Evolutionary conservation across 2,797 vertebrate species (phyloP).

Genomic region (Myiotriccus ornatus): DNA sequence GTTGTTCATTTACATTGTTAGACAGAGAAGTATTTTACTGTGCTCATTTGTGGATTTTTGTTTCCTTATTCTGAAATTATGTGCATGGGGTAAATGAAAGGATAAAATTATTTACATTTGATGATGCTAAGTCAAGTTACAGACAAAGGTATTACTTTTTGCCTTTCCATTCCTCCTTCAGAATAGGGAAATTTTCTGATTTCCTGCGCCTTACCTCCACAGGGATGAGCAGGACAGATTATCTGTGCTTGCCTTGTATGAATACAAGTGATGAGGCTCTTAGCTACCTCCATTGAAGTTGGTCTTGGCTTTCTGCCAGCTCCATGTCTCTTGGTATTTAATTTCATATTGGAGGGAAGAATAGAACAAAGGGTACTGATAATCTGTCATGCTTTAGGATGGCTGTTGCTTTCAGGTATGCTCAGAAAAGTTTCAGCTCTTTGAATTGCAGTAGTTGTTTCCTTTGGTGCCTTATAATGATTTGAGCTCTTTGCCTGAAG

Average conservation of each 20-base stretch:
- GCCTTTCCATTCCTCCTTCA: neutral
- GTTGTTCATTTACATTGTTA: neutral
- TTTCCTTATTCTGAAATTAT: neutral
- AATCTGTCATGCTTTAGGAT: neutral
- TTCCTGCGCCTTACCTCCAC: neutral
- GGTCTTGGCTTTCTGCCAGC: neutral
- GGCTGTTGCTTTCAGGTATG: neutral
- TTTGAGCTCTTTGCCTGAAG: constrained; percentile 3
- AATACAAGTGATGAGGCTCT: neutral
- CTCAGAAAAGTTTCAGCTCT: neutral
- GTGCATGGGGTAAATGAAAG: neutral
- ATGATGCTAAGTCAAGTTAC: neutral
- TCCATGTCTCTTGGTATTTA: neutral
- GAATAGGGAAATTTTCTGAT: neutral
- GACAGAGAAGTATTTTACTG: neutral
- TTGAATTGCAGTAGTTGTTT: neutral
- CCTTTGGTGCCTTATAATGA: neutral
- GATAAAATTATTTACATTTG: neutral
- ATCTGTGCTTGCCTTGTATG: neutral
- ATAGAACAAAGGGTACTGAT: neutral
- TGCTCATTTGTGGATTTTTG: neutral
- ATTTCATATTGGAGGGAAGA: neutral
- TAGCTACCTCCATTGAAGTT: neutral
- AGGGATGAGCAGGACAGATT: neutral
- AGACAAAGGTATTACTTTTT: neutral